Conservation (phyloP, 2,888 invertebrate species). For the Epiperipatus broadwayi region DNA sequence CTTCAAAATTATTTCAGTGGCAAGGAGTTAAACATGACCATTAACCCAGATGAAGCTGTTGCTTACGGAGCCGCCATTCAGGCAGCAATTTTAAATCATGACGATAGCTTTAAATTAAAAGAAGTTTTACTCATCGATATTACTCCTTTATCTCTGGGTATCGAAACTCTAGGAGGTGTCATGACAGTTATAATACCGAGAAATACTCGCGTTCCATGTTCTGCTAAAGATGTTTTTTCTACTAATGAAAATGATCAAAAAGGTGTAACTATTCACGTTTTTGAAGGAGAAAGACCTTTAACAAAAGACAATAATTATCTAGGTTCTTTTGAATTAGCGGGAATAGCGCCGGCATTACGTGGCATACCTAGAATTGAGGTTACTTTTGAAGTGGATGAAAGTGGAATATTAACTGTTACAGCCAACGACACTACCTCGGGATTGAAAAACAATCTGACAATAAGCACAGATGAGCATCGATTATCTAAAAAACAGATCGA, state of each 20-base stretch:
- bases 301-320: slow-evolving; percentile 12
- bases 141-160: slow-evolving; percentile 9
- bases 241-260: slow-evolving; percentile 17
- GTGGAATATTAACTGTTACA: background rate
- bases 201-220: slow-evolving; percentile 17
- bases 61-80: background rate
- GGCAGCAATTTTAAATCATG: slow-evolving; percentile 14
- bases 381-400: slow-evolving; percentile 1
- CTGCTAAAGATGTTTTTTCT: slow-evolving; percentile 16
- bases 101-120: no score
- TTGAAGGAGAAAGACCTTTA: slow-evolving; percentile 13
- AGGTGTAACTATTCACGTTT: slow-evolving; percentile 16
- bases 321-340: slow-evolving; percentile 10
- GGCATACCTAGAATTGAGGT: slow-evolving; percentile 5
- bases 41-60: slow-evolving; percentile 27
- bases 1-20: slow-evolving; percentile 25
- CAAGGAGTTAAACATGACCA: slow-evolving; percentile 30
- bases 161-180: slow-evolving; percentile 15
- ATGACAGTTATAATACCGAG: slow-evolving; percentile 16
- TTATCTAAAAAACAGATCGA: no score
- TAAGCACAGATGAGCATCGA: no score
- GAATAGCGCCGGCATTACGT: slow-evolving; percentile 6
- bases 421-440: slow-evolving; percentile 1
- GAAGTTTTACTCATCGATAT: no score
- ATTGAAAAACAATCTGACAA: no score